Evolutionary conservation across 2,888 invertebrate species (phyloP).

Genomic region (Noctuana brunneofusca): DNA sequence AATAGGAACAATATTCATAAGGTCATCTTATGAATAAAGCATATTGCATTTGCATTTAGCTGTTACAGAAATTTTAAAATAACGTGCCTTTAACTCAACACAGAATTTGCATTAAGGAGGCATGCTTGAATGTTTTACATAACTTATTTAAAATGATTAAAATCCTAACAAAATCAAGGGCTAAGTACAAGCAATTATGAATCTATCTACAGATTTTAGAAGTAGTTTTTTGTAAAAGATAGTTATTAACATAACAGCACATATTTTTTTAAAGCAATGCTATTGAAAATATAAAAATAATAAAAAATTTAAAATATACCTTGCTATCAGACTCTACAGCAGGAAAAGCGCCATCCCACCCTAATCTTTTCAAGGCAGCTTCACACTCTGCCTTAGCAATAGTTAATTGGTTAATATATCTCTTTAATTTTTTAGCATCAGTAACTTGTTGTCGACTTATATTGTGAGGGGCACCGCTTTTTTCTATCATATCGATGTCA

Average conservation of each 20-base stretch:
- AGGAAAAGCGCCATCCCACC: slow-evolving; percentile 89
- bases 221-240: too few species aligned
- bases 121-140: too few species aligned
- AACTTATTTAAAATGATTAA: too few species aligned
- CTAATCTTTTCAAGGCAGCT: slow-evolving; percentile 87
- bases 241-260: too few species aligned
- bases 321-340: slow-evolving; percentile 76
- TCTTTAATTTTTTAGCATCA: slow-evolving; percentile 91
- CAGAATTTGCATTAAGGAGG: not conserved
- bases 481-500: slow-evolving; percentile 84
- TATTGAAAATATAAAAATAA: slow-evolving; percentile 33
- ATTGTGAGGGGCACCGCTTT: slow-evolving; percentile 78
- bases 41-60: not conserved
- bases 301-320: slow-evolving; percentile 46
- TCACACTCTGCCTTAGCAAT: slow-evolving; percentile 93
- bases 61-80: not conserved
- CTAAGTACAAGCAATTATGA: too few species aligned
- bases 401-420: slow-evolving; percentile 92
- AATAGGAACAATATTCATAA: not conserved
- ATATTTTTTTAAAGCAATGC: too few species aligned
- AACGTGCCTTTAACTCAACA: not conserved
- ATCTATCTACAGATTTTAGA: too few species aligned
- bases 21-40: too few species aligned
- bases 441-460: slow-evolving; percentile 89
- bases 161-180: too few species aligned